A percentile compares a stretch with the other conserved stretches of the same genome.
phyloP scores from a whole-genome alignment of 2,113 vertebrate genomes.

The Hippopotamus amphibius region DNA sequence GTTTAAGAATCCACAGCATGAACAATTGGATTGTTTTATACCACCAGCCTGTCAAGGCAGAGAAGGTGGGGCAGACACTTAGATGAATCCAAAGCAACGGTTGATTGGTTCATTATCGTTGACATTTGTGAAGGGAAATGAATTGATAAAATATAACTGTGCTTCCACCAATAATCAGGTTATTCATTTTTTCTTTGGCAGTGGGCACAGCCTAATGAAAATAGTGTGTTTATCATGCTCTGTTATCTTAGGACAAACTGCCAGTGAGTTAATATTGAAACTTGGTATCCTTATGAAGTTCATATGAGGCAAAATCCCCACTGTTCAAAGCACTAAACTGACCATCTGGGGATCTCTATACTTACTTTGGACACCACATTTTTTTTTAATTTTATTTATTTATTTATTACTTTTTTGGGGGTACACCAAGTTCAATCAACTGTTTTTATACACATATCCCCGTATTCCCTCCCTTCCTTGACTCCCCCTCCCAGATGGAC shows the following conservation, averaged over 20 bases:
- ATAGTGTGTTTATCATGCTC: background rate
- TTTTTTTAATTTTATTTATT: background rate
- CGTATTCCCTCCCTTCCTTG: too few species aligned
- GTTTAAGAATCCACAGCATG: background rate
- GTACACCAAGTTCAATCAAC: too few species aligned
- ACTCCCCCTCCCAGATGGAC: background rate
- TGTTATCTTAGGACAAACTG: slow-evolving; percentile 20
- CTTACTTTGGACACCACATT: background rate
- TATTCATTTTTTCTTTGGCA: background rate
- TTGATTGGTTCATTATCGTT: background rate
- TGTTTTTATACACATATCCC: too few species aligned
- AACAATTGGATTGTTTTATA: background rate
- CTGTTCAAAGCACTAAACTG: background rate
- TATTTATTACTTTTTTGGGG: too few species aligned
- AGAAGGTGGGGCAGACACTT: background rate
- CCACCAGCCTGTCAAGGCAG: background rate
- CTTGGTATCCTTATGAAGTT: background rate
- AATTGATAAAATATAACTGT: background rate
- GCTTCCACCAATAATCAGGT: background rate
- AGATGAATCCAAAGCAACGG: background rate
- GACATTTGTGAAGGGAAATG: slow-evolving; percentile 46
- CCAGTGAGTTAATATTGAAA: slow-evolving; percentile 52
- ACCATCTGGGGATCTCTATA: background rate
- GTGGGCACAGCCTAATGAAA: background rate
- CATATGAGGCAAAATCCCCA: background rate